These are phyloP conservation scores for Aleiodes leptofemur DNA, from an alignment of 2,888 invertebrate genomes.

Conservation along the genomic window DNA sequence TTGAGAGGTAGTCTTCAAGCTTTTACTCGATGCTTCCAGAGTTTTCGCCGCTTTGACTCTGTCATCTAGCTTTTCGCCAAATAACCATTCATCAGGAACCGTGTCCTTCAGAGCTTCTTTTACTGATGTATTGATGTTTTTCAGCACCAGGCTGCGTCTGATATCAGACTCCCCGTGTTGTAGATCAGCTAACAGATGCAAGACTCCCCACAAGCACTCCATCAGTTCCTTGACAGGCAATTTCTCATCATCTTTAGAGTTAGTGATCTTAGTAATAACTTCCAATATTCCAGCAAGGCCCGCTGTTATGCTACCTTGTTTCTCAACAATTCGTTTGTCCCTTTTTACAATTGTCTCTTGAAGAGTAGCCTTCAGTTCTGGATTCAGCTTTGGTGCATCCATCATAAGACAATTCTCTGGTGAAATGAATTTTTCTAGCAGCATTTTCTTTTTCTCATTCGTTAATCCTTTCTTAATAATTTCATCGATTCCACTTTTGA, in stretches of 20 bases:
- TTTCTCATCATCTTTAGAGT: constrained; percentile 21
- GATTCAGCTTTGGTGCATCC: constrained; percentile 49
- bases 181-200: constrained; percentile 46
- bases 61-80: constrained; percentile 46
- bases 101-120: constrained; percentile 43
- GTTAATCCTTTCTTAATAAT: constrained; percentile 48
- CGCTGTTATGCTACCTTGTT: constrained; percentile 39
- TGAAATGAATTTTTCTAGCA: constrained; percentile 41
- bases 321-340: constrained; percentile 47
- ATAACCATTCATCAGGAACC: constrained; percentile 43
- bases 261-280: constrained; percentile 1
- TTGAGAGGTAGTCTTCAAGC: constrained; percentile 28
- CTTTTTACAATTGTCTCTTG: constrained; percentile 42
- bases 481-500: constrained; percentile 38
- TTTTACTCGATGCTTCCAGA: constrained; percentile 43
- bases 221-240: not conserved
- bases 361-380: constrained; percentile 45
- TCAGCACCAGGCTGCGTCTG: constrained; percentile 46
- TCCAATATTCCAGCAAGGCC: constrained; percentile 26
- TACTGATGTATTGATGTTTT: constrained; percentile 46
- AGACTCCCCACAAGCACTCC: constrained; percentile 35
- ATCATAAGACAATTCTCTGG: constrained; percentile 44
- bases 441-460: constrained; percentile 37
- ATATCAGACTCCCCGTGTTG: constrained; percentile 51
- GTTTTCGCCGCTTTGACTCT: constrained; percentile 45